Base-by-base conservation (phyloP, 2,888 invertebrate genomes). In the Clepsis dumicolana region DNA sequence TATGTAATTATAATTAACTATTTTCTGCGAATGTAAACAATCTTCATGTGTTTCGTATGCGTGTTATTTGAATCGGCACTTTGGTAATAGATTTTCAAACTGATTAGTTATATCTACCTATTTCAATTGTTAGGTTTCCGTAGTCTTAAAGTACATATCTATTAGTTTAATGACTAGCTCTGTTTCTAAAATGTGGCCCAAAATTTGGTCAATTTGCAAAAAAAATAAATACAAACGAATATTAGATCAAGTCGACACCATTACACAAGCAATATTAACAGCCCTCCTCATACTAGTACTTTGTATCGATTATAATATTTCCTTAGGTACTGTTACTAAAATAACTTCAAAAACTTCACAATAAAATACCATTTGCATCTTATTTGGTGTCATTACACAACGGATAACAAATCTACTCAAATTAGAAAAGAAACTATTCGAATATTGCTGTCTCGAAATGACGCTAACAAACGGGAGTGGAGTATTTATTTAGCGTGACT, bases 401-500 rank as follows among this genome's bases (percentile, higher is more conserved):
- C 38, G 38, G 38, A 38, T 38, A n/a, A n/a, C 38, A n/a, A 38
- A 3, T 32, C 12, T 38, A 5, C n/a, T 38, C 4, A 38, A 38
- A n/a, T n/a, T n/a, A 38, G n/a, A 38, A 38, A 38, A 38, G 1
- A 38, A 38, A 38, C 38, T 4, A 44, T 44, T 44, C 18, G 18
- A 16, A 18, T 18, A 8, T 7, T 18, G 44, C 10, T 16, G 2
- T 41, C 5, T 35, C 0, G 12, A 35, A 41, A 41, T 16, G 21
- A n/a, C 3, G 48, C 12, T 52, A 52, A 52, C 25, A 24, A 25
- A 25, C 5, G 25, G 24, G 25, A 25, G 25, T 25, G 54, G 29
- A 41, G 25, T 54, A 53, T 44, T n/a, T 29, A 41, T 21, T 18
- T 24, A 21, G 24, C 64, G 56, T 64, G 64, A 56, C 41, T 29